Base-by-base conservation (phyloP, 2,888 invertebrate genomes). In the Agrilus biguttatus region DNA sequence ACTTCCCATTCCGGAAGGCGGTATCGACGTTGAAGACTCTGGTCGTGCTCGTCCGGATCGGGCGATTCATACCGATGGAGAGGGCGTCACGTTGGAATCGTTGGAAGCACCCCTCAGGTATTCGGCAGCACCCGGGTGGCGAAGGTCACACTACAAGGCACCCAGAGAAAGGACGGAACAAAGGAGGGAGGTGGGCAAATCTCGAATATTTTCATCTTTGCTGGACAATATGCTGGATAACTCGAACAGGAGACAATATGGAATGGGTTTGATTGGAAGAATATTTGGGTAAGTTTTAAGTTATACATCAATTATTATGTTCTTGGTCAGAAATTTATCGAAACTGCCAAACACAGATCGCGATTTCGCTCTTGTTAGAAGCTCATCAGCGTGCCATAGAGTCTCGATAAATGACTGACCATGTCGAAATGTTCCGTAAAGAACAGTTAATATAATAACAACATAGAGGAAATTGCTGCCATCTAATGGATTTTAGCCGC, bases 191-290 rank as follows among this genome's bases (percentile, higher is more conserved):
- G 57, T 64, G 13, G 84, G 85, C 8, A 78, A 80, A 14, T 72
- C 72, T 37, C 73, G 87, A 49, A 86, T 89, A 53, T 79, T 80
- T 48, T 77, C 83, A 12, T 79, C 79, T 41, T 74, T 89, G 54
- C 72, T 93, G 44, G 88, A 89, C 59, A 82, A 86, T n/a, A 80
- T 89, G 13, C 76, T 88, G 48, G 91, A 92, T 64, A 91, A 92
- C 68, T 90, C 90, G 14, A 81, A 92, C 61, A 75, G 92, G 48
- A 77, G 92, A 55, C 82, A 83, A 63, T 86, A 80, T 63, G 82
- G 88, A 56, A 78, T 85, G 81, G 81, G 90, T 53, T 74, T 87
- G 65, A 74, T 87, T 42, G 87, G 87, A 39, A 72, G 80, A 54
- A 73, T 84, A 58, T 83, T 86, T 60, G 78, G 85, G 78, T 82